A percentile compares a stretch with the other conserved stretches of the same genome.
Conservation (phyloP, 2,888 invertebrate species). For the Parnassius orleans region DNA sequence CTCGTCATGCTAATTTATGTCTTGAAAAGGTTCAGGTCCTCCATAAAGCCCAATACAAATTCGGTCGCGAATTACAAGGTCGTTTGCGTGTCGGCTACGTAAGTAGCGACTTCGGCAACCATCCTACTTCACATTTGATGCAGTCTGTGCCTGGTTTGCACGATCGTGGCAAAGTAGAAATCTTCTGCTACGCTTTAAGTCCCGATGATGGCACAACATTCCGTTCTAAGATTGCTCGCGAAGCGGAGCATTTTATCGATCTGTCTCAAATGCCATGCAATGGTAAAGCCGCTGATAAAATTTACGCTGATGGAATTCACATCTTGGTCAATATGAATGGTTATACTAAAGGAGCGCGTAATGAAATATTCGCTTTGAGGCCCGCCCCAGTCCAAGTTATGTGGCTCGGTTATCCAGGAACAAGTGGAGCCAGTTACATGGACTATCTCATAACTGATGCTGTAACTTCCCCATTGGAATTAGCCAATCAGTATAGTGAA, state of each 20-base stretch:
- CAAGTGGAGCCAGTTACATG: conserved; percentile 99
- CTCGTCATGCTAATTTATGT: conserved; percentile 97
- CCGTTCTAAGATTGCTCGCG: conserved; percentile 95
- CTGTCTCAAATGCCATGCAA: conserved; percentile 96
- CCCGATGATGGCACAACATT: conserved; percentile 99
- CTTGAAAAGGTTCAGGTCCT: conserved; percentile 98
- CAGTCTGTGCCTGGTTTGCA: conserved; percentile 99
- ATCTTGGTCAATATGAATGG: conserved; percentile 99
- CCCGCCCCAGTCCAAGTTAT: conserved; percentile 99
- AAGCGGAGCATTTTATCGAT: conserved; percentile 98
- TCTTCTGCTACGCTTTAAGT: conserved; percentile 96
- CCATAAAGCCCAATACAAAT: conserved; percentile 94
- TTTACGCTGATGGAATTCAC: conserved; percentile 96
- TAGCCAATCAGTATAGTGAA: conserved; percentile 97
- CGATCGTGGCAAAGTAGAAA: conserved; percentile 91
- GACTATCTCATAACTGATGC: conserved; percentile 98
- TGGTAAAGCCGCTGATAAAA: conserved; percentile 98
- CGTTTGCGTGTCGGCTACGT: conserved; percentile 97
- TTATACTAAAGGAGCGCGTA: conserved; percentile 99
- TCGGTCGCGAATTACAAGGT: conserved; percentile 84
- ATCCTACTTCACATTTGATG: conserved; percentile 99
- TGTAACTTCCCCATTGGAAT: conserved; percentile 95
- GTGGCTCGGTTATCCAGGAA: conserved; percentile 99
- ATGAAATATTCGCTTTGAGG: conserved; percentile 97
- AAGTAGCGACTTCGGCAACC: conserved; percentile 99